Percentiles rank a stretch among this genome's conserved stretches.
Evolutionary conservation across 2,797 vertebrate genomes (phyloP).

Genomic region (Pangasius macronema): DNA sequence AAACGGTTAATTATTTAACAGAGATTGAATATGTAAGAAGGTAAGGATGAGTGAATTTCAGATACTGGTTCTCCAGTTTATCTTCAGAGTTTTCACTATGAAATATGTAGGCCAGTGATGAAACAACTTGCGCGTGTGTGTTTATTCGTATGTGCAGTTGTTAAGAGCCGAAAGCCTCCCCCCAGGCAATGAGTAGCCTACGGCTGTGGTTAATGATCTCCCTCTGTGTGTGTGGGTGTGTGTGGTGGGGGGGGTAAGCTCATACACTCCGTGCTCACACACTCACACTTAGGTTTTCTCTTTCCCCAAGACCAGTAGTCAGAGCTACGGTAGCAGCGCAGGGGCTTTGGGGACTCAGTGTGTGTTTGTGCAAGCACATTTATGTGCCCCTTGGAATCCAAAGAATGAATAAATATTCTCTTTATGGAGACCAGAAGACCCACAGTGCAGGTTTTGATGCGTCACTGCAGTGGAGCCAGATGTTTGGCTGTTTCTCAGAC

Average conservation of each 20-base stretch:
- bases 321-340: not conserved
- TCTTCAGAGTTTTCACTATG: not conserved
- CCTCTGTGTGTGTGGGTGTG: conserved; percentile 15
- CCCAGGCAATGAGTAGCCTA: conserved; percentile 26
- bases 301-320: not conserved
- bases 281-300: not conserved
- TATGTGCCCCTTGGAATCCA: conserved; percentile 17
- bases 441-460: conserved; percentile 18
- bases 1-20: not conserved
- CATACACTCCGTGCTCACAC: not conserved
- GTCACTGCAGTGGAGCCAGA: conserved; percentile 7
- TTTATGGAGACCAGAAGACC: conserved; percentile 27
- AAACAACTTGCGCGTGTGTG: not conserved
- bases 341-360: not conserved
- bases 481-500: not conserved
- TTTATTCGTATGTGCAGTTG: not conserved
- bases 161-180: conserved; percentile 12
- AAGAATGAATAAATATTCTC: conserved; percentile 26
- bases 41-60: not conserved
- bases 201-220: conserved; percentile 46
- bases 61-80: not conserved
- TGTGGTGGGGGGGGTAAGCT: not conserved
- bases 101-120: conserved; percentile 5
- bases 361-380: not conserved
- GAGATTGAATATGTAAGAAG: not conserved